Percentiles rank a stretch among this genome's conserved stretches.
Evolutionary conservation across 2,113 vertebrate genomes (phyloP).

Genomic region (Dissostichus mawsoni): DNA sequence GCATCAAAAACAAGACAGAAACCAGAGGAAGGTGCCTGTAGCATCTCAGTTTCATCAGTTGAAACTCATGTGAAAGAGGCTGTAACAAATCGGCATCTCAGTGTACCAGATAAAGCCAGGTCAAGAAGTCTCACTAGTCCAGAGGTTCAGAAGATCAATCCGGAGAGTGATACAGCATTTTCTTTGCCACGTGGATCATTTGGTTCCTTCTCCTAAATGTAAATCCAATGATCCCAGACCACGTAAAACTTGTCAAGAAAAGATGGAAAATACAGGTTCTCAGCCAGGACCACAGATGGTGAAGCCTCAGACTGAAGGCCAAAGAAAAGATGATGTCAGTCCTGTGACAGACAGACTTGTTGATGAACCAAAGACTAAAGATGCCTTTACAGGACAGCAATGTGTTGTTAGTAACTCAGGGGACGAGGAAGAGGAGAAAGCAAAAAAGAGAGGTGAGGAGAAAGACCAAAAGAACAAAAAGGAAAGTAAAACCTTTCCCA

Average conservation of each 20-base stretch:
- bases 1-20: slow-evolving; percentile 35
- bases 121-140: slow-evolving; percentile 44
- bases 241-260: slow-evolving; percentile 32
- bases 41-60: slow-evolving; percentile 21
- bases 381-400: slow-evolving; percentile 59
- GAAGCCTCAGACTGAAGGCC: slow-evolving; percentile 38
- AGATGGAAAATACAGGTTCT: slow-evolving; percentile 49
- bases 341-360: slow-evolving; percentile 38
- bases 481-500: slow-evolving; percentile 42
- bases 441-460: slow-evolving; percentile 28
- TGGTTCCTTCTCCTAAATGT: slow-evolving; percentile 80
- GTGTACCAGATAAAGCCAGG: slow-evolving; percentile 33
- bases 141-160: slow-evolving; percentile 44
- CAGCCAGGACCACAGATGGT: slow-evolving; percentile 41
- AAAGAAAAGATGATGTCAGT: slow-evolving; percentile 41
- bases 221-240: slow-evolving; percentile 57
- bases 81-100: slow-evolving; percentile 22
- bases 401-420: slow-evolving; percentile 63
- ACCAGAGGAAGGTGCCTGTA: slow-evolving; percentile 18
- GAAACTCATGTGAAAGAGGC: slow-evolving; percentile 35
- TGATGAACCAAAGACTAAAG: slow-evolving; percentile 73
- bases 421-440: slow-evolving; percentile 30
- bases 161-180: slow-evolving; percentile 60
- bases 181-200: slow-evolving; percentile 81
- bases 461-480: slow-evolving; percentile 38